Conservation (phyloP, 2,888 invertebrate genomes). For the Magallana nippona region DNA sequence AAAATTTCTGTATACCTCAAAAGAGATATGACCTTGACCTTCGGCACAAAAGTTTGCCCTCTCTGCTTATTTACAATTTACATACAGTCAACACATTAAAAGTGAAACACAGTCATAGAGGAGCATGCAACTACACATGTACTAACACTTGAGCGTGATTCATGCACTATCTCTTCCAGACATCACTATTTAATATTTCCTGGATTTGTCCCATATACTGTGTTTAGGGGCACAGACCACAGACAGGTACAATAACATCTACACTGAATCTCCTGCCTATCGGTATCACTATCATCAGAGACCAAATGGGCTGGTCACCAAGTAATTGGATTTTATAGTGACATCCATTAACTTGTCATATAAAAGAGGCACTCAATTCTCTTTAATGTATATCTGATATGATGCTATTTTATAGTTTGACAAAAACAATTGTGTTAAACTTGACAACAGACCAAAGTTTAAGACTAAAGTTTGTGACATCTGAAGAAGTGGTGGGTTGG, state of each 20-base stretch:
- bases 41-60: too few relatives aligned
- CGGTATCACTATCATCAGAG: not conserved
- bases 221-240: not conserved
- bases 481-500: not conserved
- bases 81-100: too few relatives aligned
- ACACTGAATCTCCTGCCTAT: not conserved
- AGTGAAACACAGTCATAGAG: too few relatives aligned
- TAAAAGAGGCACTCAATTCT: not conserved
- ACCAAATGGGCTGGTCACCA: not conserved
- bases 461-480: not conserved
- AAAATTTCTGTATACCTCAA: too few relatives aligned
- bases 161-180: not conserved
- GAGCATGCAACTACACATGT: too few relatives aligned
- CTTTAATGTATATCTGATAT: not conserved
- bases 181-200: not conserved
- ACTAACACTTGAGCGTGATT: too few relatives aligned
- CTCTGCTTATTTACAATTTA: too few relatives aligned
- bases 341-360: constrained; percentile 9
- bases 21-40: too few relatives aligned
- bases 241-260: not conserved
- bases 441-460: not conserved
- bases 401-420: not conserved
- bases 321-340: constrained; percentile 13
- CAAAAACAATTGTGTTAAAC: not conserved
- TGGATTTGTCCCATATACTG: not conserved